Percentiles rank a stretch among this genome's conserved stretches.
phyloP scores from a whole-genome alignment of 2,888 invertebrate species.

The Lottia scabra region DNA sequence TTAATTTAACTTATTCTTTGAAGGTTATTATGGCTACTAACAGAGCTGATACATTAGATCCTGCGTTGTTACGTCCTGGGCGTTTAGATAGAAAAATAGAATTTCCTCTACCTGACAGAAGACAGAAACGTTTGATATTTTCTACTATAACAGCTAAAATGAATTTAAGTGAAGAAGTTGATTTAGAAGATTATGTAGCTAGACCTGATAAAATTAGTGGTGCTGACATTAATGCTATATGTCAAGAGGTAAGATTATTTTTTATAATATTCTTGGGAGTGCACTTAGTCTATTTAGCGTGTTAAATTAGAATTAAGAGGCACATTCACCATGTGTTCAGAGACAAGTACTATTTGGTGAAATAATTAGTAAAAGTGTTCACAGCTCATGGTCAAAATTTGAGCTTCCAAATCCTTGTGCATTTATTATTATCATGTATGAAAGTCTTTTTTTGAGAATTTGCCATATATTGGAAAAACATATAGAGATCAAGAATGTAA shows the following conservation, averaged over 20 bases:
- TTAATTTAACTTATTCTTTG: constrained; percentile 2
- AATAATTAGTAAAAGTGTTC: no score
- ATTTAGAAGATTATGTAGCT: constrained; percentile 98
- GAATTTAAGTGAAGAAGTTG: constrained; percentile 91
- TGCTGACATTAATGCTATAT: constrained; percentile 99
- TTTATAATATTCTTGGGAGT: no score
- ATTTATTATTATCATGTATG: no score
- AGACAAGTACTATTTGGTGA: no score
- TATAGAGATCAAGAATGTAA: no score
- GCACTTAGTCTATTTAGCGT: no score
- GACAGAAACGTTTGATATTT: constrained; percentile 94
- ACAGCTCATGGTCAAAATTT: no score
- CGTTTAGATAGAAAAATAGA: constrained; percentile 98
- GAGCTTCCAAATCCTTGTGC: no score
- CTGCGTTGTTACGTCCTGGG: constrained; percentile 94
- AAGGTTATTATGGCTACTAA: constrained; percentile 95
- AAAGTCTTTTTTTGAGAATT: no score
- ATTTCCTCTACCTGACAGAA: constrained; percentile 94
- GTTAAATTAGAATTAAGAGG: no score
- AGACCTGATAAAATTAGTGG: constrained; percentile 98
- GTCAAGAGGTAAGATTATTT: constrained; percentile 83
- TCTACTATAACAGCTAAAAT: constrained; percentile 87
- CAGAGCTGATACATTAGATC: constrained; percentile 97
- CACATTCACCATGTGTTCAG: no score
- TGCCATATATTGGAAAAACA: no score